Evolutionary conservation across 1,140 invertebrate species (phyloP), one percentile per base, ranked within the genome.

Genomic region (Contarinia nasturtii): DNA sequence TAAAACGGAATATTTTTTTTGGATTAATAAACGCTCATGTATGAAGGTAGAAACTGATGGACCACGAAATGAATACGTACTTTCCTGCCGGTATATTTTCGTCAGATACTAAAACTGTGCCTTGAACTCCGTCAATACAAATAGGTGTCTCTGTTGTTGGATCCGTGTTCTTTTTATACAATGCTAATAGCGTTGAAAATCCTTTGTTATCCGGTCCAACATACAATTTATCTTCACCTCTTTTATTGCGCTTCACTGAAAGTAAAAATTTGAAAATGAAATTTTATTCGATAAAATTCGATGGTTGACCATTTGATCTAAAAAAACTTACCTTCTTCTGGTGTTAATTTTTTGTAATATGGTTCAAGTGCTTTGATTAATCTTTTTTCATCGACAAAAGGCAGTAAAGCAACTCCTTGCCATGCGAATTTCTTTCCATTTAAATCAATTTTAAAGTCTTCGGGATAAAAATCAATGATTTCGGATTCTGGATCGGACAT

Each of bases 351-450:
- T 1, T 73, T 63, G 57, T 95, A 92, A 54, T 84, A 87, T 4
- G 77, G 75, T 51, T 79, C 68, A 17, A 99, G 66, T 2, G 92
- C 88, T 55, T 81, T 81, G 57, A 94, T 86, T 18, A 99, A 71
- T 50, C 94, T 69, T 41, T 74, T 74, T 67, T 98, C 94, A 59
- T 98, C 93, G 1, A 99, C 95, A 70, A 98, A 99, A 33, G 96
- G 96, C 44, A 99, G 66, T 10, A 99, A 63, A 5, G 95, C 95
- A 10, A 99, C 95, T 48, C 95, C 95, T 71, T 98, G 94, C 95
- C 95, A 99, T 45, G 94, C 94, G 69, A 88, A 98, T 66, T 96
- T 98, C 66, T 99, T 99, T 15, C 96, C 96, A 70, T 99, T 99
- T 43, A 99, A 67, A 71, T 99, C 96, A 50, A 97, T 94, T 68